Percentiles rank a stretch among this genome's conserved stretches.
Evolutionary conservation across 2,888 invertebrate species (phyloP).

Genomic region (Torymus aiolomorphi): DNA sequence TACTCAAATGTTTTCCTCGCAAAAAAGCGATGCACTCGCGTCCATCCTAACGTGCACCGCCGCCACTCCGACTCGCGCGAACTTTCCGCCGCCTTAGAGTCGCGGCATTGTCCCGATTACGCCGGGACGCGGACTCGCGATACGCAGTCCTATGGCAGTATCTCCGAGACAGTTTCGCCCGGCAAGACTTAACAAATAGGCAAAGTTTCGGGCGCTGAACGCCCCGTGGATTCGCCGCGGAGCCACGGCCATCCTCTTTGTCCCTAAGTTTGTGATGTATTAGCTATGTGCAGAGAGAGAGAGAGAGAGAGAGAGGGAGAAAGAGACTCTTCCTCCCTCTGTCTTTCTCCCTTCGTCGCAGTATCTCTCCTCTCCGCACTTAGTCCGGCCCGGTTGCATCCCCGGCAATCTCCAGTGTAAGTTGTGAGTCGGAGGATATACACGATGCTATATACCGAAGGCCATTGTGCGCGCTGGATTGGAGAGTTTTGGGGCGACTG

Average conservation of each 20-base stretch:
- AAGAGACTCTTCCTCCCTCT: slow-evolving; percentile 39
- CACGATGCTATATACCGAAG: no score
- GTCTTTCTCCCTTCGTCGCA: slow-evolving; percentile 59
- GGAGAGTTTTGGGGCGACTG: no score
- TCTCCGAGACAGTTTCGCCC: slow-evolving; percentile 59
- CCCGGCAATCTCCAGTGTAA: slow-evolving; percentile 47
- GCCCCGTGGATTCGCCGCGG: slow-evolving; percentile 67
- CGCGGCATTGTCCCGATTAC: slow-evolving; percentile 51
- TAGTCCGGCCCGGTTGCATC: slow-evolving; percentile 38
- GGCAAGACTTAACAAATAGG: slow-evolving; percentile 75
- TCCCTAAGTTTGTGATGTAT: slow-evolving; percentile 75
- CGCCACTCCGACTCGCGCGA: background rate
- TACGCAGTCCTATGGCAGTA: slow-evolving; percentile 38
- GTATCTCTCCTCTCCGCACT: slow-evolving; percentile 33
- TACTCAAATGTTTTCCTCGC: slow-evolving; percentile 7
- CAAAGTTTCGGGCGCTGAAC: slow-evolving; percentile 71
- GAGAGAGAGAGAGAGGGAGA: no score
- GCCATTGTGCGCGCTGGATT: slow-evolving; percentile 19
- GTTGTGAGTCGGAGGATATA: slow-evolving; percentile 15
- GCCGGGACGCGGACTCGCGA: background rate
- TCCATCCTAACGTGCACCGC: background rate
- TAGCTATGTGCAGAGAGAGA: slow-evolving; percentile 65
- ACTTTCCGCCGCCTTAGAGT: slow-evolving; percentile 47
- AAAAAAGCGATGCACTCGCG: background rate
- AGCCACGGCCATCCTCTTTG: slow-evolving; percentile 65